phyloP scores from a whole-genome alignment of 1,140 invertebrate species.

The Lepidurus arcticus region DNA sequence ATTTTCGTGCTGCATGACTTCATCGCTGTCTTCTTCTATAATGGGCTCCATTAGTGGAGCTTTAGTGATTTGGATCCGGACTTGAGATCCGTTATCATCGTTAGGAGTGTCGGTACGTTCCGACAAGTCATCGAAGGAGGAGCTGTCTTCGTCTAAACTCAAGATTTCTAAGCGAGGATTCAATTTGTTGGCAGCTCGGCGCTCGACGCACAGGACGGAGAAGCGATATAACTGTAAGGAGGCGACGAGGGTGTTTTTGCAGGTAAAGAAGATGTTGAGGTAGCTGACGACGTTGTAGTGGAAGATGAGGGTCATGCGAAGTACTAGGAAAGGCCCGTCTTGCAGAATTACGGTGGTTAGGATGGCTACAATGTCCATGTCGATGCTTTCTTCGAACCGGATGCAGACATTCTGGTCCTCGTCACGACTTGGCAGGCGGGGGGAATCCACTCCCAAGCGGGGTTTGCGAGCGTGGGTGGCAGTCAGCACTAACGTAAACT shows the following conservation, averaged over 20 bases:
- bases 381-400: conserved; percentile 32
- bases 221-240: conserved; percentile 74
- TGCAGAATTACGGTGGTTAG: conserved; percentile 43
- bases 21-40: too few species aligned
- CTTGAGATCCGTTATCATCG: too few species aligned
- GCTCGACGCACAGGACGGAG: conserved; percentile 51
- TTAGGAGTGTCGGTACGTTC: too few species aligned
- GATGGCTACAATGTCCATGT: conserved; percentile 44
- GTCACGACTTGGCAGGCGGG: background rate
- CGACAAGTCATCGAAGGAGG: too few species aligned
- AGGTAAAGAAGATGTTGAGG: conserved; percentile 75
- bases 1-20: too few species aligned
- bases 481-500: conserved; percentile 83
- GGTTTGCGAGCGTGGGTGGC: conserved; percentile 56
- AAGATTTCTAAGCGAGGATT: too few species aligned
- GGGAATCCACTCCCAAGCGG: conserved; percentile 35
- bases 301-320: conserved; percentile 74
- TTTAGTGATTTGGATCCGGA: too few species aligned
- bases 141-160: too few species aligned
- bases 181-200: conserved; percentile 6
- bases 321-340: conserved; percentile 77
- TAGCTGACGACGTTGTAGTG: conserved; percentile 82
- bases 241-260: conserved; percentile 81
- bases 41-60: too few species aligned
- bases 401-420: conserved; percentile 24